Evolutionary conservation across 2,797 vertebrate species (phyloP).

Genomic region (Lacerta agilis): DNA sequence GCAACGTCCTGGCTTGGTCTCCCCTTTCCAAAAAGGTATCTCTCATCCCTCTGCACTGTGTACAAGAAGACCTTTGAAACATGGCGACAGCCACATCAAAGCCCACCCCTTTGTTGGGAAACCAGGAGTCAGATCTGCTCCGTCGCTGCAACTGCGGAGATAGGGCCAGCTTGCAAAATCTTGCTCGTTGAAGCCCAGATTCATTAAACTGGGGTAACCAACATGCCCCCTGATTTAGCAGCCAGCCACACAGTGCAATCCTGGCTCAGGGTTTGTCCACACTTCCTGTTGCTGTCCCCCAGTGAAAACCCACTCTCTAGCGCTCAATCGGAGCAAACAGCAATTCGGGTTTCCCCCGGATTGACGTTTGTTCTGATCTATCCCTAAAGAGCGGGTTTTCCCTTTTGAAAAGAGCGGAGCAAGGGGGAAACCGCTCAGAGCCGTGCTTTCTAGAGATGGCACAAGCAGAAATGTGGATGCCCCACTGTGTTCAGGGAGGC

Average conservation of each 20-base stretch:
- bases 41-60: not conserved
- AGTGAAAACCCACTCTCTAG: no score
- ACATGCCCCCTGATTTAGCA: not conserved
- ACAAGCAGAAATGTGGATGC: no score
- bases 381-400: no score
- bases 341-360: no score
- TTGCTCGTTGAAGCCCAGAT: not conserved
- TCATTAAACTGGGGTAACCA: not conserved
- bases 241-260: no score
- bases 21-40: slow-evolving; percentile 13
- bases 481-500: not conserved
- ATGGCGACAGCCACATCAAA: not conserved
- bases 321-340: no score
- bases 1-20: not conserved
- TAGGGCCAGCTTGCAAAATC: not conserved
- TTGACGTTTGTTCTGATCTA: no score
- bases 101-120: slow-evolving; percentile 11
- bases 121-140: not conserved
- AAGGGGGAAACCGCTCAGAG: no score
- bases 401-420: no score
- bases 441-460: no score
- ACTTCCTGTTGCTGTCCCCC: no score
- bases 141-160: not conserved
- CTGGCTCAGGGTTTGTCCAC: not conserved
- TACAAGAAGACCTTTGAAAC: slow-evolving; percentile 26